Conservation (phyloP, 2,113 vertebrate genomes). For the Anhinga rufa region DNA sequence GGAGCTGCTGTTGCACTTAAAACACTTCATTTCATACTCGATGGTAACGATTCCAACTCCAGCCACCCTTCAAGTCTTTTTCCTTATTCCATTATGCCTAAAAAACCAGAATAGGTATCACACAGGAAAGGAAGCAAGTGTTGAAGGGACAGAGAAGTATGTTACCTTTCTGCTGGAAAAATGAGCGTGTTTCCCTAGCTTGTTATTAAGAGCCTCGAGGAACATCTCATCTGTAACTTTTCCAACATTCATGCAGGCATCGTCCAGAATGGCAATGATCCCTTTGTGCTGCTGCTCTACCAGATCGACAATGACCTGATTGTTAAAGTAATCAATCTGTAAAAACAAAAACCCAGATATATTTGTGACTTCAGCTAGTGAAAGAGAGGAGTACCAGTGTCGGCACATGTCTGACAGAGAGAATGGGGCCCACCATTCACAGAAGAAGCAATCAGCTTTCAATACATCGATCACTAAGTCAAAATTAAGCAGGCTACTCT, state of each 20-base stretch:
- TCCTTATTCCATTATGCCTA: not conserved
- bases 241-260: constrained; percentile 97
- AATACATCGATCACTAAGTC: not conserved
- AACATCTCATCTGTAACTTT: constrained; percentile 96
- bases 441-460: not conserved
- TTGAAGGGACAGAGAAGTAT: not conserved
- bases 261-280: constrained; percentile 92
- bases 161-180: constrained; percentile 96
- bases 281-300: constrained; percentile 98
- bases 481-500: not conserved
- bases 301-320: constrained; percentile 96
- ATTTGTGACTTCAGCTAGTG: not conserved
- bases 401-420: not conserved
- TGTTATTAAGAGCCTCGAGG: constrained; percentile 89
- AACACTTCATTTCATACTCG: not conserved
- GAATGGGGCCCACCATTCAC: rapidly evolving
- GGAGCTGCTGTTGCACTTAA: not conserved
- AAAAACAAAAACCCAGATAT: not conserved
- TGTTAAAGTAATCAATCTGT: constrained; percentile 98
- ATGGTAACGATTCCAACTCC: rapidly evolving
- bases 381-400: not conserved
- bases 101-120: not conserved
- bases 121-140: not conserved
- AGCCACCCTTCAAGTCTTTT: not conserved
- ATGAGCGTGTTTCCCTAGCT: constrained; percentile 90